These are phyloP conservation scores for Radopholus similis DNA, from an alignment of 1,140 invertebrate genomes.

Conservation along the genomic window DNA sequence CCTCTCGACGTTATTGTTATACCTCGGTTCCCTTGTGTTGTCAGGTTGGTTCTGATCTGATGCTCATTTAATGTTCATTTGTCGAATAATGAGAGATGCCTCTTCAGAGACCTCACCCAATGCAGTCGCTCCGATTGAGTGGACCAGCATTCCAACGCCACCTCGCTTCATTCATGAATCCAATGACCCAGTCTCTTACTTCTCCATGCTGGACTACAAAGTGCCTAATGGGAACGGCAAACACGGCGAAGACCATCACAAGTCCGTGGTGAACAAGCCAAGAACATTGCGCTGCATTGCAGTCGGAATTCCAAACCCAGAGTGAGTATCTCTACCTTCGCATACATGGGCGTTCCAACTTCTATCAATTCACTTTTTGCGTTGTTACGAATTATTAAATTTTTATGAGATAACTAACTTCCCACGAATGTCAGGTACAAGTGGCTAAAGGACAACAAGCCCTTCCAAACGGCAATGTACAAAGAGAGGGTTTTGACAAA, in stretches of 20 bases:
- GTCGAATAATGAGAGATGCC: no score
- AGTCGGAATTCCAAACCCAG: constrained; percentile 48
- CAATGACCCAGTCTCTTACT: constrained; percentile 51
- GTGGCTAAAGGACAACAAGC: constrained; percentile 92
- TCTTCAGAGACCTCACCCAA: constrained; percentile 5
- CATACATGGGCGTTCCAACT: background rate
- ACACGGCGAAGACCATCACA: background rate
- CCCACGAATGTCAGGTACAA: constrained; percentile 77
- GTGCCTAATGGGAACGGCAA: background rate
- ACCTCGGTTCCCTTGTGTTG: no score
- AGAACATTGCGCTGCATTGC: constrained; percentile 47
- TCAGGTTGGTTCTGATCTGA: no score
- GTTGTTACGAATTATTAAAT: background rate
- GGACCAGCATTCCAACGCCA: constrained; percentile 50
- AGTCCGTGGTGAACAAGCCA: constrained; percentile 29
- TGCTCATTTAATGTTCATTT: no score
- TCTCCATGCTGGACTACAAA: constrained; percentile 40
- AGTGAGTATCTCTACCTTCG: constrained; percentile 27
- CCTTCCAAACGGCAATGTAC: constrained; percentile 80
- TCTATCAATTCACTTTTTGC: constrained; percentile 18
- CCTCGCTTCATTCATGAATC: constrained; percentile 47
- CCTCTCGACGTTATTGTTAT: no score
- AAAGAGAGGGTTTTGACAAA: constrained; percentile 88
- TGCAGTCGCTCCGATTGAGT: constrained; percentile 29
- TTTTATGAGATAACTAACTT: background rate